Base-by-base conservation (phyloP, 2,888 invertebrate species). In the Trisateles emortualis region DNA sequence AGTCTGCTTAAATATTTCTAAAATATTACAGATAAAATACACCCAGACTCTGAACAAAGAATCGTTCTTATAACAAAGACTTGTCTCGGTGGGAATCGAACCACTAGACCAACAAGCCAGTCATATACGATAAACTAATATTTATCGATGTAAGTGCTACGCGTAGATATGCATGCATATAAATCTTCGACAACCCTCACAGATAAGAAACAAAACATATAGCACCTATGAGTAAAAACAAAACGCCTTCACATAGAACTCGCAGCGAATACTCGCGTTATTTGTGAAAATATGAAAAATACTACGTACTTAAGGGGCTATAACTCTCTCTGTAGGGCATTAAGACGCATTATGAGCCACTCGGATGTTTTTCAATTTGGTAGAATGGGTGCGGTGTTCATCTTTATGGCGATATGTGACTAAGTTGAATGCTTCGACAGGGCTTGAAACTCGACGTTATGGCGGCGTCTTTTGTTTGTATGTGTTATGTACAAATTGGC, bases 311-410 rank as follows among this genome's bases (percentile, higher is more conserved):
- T 86, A 81, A 79, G 81, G 76, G 74, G 81, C 84, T 65, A 85
- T 88, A 86, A 87, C 87, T 89, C 86, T 83, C 79, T 59, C 65
- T 71, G 84, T 76, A 79, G 83, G 74, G 83, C 86, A 90, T 90
- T 90, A 89, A 87, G 84, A 86, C 78, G 81, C 79, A 87, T 90
- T 89, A 88, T 86, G 87, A 85, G 81, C 72, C 83, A 84, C 84
- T 87, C 84, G 59, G 85, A 84, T 86, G 87, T 89, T 90, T 92
- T 92, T 91, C 91, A 92, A 92, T 92, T 92, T 92, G 79, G 73
- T 69, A 63, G 72, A 89, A 92, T 86, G 85, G 85, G 81, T 79
- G 79, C 66, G 65, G 72, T 75, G 76, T 68, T 79, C 74, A 72
- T 69, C 78, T 86, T 86, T 84, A 84, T 79, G 75, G 76, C 77